phyloP scores from a whole-genome alignment of 2,797 vertebrate genomes.

The Sebastes steindachneri region DNA sequence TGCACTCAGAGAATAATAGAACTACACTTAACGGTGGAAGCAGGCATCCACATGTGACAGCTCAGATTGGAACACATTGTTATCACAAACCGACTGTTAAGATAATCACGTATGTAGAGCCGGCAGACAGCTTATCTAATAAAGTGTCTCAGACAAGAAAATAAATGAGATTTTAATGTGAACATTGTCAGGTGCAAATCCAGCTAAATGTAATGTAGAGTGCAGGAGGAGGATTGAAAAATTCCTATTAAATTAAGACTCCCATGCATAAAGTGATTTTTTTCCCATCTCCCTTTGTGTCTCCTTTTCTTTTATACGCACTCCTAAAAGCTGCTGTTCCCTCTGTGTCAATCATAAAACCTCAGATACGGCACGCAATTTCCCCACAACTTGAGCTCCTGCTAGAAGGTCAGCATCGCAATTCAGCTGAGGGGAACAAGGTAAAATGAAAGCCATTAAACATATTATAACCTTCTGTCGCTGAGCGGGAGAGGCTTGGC shows the following conservation, averaged over 20 bases:
- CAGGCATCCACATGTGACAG: constrained; percentile 8
- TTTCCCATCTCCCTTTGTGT: background rate
- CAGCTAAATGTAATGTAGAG: constrained; percentile 9
- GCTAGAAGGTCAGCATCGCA: constrained; percentile 30
- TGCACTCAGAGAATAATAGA: background rate
- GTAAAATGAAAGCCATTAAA: constrained; percentile 62
- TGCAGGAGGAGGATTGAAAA: background rate
- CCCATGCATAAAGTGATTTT: background rate
- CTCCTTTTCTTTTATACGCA: background rate
- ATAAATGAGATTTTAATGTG: constrained; percentile 20
- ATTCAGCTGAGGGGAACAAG: constrained; percentile 30
- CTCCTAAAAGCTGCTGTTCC: constrained; percentile 5
- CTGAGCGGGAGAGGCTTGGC: constrained; percentile 2
- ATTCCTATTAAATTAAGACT: background rate
- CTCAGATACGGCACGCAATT: background rate
- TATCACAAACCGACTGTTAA: constrained; percentile 11
- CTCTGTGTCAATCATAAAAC: constrained; percentile 30
- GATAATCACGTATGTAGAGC: constrained; percentile 14
- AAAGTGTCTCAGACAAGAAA: constrained; percentile 5
- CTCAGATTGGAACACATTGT: constrained; percentile 9
- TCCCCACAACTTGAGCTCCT: constrained; percentile 9
- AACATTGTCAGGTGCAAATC: constrained; percentile 8
- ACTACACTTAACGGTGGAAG: background rate
- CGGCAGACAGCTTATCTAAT: constrained; percentile 22
- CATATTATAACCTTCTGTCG: constrained; percentile 39